Percentiles rank a stretch among this genome's conserved stretches.
Conservation (phyloP, 2,113 vertebrate genomes). For the Tachysurus fulvidraco region DNA sequence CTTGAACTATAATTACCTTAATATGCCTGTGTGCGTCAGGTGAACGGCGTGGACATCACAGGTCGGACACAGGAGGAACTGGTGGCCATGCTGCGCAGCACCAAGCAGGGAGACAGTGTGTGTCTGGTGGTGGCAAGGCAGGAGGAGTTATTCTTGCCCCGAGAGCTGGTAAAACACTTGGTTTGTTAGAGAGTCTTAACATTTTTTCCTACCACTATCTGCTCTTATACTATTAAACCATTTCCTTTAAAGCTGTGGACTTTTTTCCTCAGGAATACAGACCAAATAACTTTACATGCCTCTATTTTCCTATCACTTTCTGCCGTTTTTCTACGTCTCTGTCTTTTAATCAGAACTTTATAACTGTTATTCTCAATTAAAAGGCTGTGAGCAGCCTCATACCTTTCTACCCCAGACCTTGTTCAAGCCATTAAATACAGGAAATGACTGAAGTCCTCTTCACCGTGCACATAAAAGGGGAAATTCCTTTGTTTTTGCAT, state of each 20-base stretch:
- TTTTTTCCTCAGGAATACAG: background rate
- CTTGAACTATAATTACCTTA: background rate
- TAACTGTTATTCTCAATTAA: background rate
- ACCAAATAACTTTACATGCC: background rate
- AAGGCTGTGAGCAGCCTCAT: background rate
- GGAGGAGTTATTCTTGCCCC: constrained; percentile 88
- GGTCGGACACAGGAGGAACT: constrained; percentile 91
- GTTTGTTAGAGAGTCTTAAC: background rate
- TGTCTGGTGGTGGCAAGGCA: constrained; percentile 84
- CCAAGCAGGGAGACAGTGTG: constrained; percentile 89
- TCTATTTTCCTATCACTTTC: background rate
- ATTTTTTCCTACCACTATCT: constrained; percentile 7
- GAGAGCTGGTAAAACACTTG: constrained; percentile 87
- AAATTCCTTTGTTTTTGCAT: background rate
- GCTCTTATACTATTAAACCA: constrained; percentile 49
- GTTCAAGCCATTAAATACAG: background rate
- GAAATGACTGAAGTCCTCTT: background rate
- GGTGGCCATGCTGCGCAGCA: constrained; percentile 91
- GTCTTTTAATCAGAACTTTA: background rate
- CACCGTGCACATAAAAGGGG: background rate
- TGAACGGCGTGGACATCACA: constrained; percentile 87
- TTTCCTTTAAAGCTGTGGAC: constrained; percentile 22
- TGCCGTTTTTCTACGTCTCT: background rate
- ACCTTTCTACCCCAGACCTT: too few relatives aligned
- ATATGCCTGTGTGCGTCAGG: constrained; percentile 67